Conservation (phyloP, 2,888 invertebrate genomes). For the Nasonovia ribisnigri region DNA sequence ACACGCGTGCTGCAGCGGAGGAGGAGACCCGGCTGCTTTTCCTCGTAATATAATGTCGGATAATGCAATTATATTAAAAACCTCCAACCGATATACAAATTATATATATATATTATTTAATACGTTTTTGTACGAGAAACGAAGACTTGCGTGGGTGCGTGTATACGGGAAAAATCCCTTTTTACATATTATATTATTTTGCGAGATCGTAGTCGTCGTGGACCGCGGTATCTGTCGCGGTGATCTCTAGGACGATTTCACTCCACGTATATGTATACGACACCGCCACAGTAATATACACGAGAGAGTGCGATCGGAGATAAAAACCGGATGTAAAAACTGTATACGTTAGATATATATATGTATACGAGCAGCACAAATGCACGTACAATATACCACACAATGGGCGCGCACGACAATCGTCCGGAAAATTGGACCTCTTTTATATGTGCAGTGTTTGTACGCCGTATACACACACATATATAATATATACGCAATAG, state of each 20-base stretch:
- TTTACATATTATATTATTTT: conserved; percentile 53
- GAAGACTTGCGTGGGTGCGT: neutral
- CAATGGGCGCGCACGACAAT: conserved; percentile 57
- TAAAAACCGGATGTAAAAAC: conserved; percentile 61
- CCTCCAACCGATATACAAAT: neutral
- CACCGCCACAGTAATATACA: conserved; percentile 34
- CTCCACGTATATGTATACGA: neutral
- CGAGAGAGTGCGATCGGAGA: conserved; percentile 51
- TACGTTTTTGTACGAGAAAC: neutral
- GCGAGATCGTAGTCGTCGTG: conserved; percentile 46
- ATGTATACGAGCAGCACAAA: neutral
- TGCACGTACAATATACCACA: conserved; percentile 28
- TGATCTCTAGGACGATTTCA: conserved; percentile 59
- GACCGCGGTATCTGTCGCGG: conserved; percentile 44
- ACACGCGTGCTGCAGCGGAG: neutral
- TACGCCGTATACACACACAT: neutral
- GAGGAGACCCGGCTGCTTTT: neutral
- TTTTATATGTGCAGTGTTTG: conserved; percentile 22
- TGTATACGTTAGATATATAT: neutral
- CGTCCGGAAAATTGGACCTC: conserved; percentile 63
- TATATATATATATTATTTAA: neutral
- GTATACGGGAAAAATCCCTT: conserved; percentile 54
- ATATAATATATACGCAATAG: neutral
- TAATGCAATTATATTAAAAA: conserved; percentile 59
- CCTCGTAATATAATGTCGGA: neutral